A percentile compares a stretch with the other conserved stretches of the same genome.
phyloP scores from a whole-genome alignment of 1,140 invertebrate species.

The Bombus huntii region DNA sequence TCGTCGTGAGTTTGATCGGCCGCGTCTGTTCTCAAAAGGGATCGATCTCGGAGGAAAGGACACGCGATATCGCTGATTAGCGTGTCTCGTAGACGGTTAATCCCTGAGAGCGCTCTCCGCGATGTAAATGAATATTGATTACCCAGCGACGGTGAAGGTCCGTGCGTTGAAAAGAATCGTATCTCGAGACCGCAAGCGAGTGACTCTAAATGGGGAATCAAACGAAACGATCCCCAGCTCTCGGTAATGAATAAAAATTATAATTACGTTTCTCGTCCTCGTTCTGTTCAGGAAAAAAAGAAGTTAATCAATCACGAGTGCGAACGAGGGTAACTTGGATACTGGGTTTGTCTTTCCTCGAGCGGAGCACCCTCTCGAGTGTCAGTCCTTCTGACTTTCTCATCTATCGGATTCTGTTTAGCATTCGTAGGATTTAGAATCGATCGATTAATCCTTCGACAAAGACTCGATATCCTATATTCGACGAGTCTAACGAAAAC shows the following conservation, averaged over 20 bases:
- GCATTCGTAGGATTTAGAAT: slow-evolving; percentile 2
- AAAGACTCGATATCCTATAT: neutral
- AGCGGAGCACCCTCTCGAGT: neutral
- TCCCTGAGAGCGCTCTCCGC: slow-evolving; percentile 56
- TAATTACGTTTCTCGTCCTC: slow-evolving; percentile 80
- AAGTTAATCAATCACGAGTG: slow-evolving; percentile 82
- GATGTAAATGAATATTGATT: slow-evolving; percentile 79
- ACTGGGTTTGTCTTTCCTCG: slow-evolving; percentile 59
- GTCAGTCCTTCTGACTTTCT: slow-evolving; percentile 48
- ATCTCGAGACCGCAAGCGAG: slow-evolving; percentile 81
- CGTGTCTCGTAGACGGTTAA: slow-evolving; percentile 63
- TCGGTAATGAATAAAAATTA: slow-evolving; percentile 83
- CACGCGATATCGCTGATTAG: slow-evolving; percentile 60
- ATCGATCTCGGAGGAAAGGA: slow-evolving; percentile 30
- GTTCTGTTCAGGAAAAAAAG: slow-evolving; percentile 71
- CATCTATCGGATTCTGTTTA: slow-evolving; percentile 12
- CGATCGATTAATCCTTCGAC: slow-evolving; percentile 28
- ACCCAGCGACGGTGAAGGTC: slow-evolving; percentile 57
- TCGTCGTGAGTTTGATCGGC: neutral
- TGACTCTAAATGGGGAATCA: slow-evolving; percentile 79
- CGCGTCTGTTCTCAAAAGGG: neutral
- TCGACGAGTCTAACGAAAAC: neutral
- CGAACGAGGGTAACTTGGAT: slow-evolving; percentile 32
- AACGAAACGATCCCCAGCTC: slow-evolving; percentile 67
- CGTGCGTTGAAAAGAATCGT: slow-evolving; percentile 77